Evolutionary conservation across 2,888 invertebrate genomes (phyloP).

Genomic region (Cybosia mesomella): DNA sequence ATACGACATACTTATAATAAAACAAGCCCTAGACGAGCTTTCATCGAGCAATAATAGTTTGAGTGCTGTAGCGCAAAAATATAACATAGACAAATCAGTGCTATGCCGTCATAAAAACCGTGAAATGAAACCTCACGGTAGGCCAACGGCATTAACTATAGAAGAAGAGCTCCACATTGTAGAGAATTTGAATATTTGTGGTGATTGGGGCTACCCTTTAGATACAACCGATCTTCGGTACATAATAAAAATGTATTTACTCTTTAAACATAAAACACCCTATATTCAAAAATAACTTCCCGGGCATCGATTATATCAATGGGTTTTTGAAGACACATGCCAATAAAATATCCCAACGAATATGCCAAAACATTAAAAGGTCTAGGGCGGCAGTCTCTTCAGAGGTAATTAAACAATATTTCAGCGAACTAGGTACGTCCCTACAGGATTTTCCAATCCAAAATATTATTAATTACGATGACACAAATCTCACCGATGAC

Average conservation of each 20-base stretch:
- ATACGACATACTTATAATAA: not conserved
- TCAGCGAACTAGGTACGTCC: not conserved
- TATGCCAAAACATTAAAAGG: not conserved
- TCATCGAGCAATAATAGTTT: not conserved
- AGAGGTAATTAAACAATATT: not conserved
- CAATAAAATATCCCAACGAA: not conserved
- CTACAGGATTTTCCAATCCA: not conserved
- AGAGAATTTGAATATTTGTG: not conserved
- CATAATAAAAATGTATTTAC: not conserved
- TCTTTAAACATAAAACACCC: not conserved
- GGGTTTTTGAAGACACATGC: not conserved
- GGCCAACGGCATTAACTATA: not conserved
- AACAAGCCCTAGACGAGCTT: not conserved
- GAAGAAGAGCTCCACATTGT: not conserved
- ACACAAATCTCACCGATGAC: not conserved
- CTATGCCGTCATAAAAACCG: not conserved
- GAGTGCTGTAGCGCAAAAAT: not conserved
- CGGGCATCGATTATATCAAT: not conserved
- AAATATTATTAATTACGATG: not conserved
- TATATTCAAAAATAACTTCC: not conserved
- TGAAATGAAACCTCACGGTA: not conserved
- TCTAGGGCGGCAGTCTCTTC: constrained; percentile 1
- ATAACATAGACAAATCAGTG: not conserved
- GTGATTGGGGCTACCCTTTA: not conserved
- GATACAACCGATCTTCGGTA: not conserved